phyloP scores from a whole-genome alignment of 2,888 invertebrate genomes.

The Melipona bicolor region DNA sequence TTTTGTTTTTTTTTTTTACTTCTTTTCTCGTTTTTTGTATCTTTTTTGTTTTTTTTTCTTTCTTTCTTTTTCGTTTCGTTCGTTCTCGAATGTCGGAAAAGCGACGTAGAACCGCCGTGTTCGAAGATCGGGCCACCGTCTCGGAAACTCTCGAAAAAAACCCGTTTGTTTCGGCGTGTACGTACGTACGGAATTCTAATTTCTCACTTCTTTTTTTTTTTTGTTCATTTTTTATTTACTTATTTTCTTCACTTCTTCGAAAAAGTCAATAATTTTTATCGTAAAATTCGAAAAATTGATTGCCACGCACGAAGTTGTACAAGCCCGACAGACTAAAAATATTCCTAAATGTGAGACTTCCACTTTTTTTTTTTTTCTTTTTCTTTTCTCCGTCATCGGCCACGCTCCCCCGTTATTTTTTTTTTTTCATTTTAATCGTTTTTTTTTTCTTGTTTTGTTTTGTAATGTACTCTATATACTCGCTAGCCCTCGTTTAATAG shows the following conservation, averaged over 20 bases:
- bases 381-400: slow-evolving; percentile 45
- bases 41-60: background rate
- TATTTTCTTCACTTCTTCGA: slow-evolving; percentile 4
- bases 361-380: slow-evolving; percentile 19
- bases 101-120: slow-evolving; percentile 44
- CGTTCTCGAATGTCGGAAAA: slow-evolving; percentile 58
- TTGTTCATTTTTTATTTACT: background rate
- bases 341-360: slow-evolving; percentile 52
- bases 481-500: slow-evolving; percentile 79
- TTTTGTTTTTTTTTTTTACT: background rate
- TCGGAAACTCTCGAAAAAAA: slow-evolving; percentile 47
- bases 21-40: no score
- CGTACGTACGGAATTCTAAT: slow-evolving; percentile 24
- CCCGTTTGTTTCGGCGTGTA: slow-evolving; percentile 36
- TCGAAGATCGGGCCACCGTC: slow-evolving; percentile 46
- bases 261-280: slow-evolving; percentile 25
- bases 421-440: slow-evolving; percentile 48
- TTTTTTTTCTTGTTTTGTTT: slow-evolving; percentile 48
- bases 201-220: slow-evolving; percentile 6
- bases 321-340: slow-evolving; percentile 65
- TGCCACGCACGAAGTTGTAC: slow-evolving; percentile 72
- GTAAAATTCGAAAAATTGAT: slow-evolving; percentile 72
- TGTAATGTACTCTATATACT: slow-evolving; percentile 68
- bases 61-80: slow-evolving; percentile 11
- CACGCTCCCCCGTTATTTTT: slow-evolving; percentile 23